Conservation (phyloP, 2,797 vertebrate genomes). For the Epinephelus malabaricus region DNA sequence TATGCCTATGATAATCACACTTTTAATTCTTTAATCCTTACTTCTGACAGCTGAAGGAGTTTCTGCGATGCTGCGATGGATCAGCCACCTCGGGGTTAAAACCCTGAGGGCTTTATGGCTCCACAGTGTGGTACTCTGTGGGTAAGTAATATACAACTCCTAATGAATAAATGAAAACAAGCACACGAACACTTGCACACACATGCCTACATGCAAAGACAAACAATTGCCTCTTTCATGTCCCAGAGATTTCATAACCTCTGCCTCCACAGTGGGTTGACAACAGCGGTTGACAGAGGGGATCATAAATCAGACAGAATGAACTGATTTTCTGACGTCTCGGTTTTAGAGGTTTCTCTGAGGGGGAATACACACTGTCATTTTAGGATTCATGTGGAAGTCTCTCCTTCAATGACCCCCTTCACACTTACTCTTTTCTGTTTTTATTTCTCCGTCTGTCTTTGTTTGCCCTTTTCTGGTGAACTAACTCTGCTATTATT, state of each 20-base stretch:
- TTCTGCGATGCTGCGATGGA: slow-evolving; percentile 30
- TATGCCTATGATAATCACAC: slow-evolving; percentile 20
- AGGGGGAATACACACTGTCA: slow-evolving; percentile 21
- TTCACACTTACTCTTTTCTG: slow-evolving; percentile 8
- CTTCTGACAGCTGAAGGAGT: slow-evolving; percentile 27
- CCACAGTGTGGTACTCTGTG: slow-evolving; percentile 13
- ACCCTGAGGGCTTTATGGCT: slow-evolving; percentile 17
- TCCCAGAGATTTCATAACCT: slow-evolving; percentile 57
- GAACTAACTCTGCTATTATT: slow-evolving; percentile 14
- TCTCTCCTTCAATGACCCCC: slow-evolving; percentile 20
- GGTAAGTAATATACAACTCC: slow-evolving; percentile 12
- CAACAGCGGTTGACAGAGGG: slow-evolving; percentile 31
- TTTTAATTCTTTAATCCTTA: slow-evolving; percentile 23
- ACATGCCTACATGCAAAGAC: slow-evolving; percentile 26
- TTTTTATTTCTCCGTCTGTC: background rate
- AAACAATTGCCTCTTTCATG: slow-evolving; percentile 67
- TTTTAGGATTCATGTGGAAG: slow-evolving; percentile 39
- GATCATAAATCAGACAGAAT: slow-evolving; percentile 57
- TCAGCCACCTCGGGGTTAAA: slow-evolving; percentile 22
- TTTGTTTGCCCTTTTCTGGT: slow-evolving; percentile 20
- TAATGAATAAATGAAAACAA: slow-evolving; percentile 46
- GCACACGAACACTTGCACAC: slow-evolving; percentile 24
- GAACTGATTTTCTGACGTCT: slow-evolving; percentile 43
- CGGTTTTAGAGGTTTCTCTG: slow-evolving; percentile 40
- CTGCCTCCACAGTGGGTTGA: slow-evolving; percentile 32